Percentiles rank a stretch among this genome's conserved stretches.
phyloP scores from a whole-genome alignment of 2,797 vertebrate species.

The Natrix natrix region DNA sequence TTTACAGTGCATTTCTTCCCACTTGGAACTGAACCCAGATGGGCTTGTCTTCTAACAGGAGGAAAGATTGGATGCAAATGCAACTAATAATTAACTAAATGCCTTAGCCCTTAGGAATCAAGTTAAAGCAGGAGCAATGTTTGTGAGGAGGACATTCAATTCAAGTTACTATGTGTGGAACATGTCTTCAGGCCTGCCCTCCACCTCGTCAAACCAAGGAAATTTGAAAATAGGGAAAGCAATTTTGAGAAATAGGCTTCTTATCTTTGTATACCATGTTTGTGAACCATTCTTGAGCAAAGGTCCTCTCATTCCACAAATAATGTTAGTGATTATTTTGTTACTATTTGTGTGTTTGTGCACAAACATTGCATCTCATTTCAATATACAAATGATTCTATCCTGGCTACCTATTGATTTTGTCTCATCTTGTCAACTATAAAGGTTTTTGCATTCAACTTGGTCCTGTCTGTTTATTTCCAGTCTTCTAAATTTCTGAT shows the following conservation, averaged over 20 bases:
- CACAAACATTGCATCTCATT: no score
- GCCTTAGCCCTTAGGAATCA: background rate
- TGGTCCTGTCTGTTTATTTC: background rate
- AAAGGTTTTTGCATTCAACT: background rate
- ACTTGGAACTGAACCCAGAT: no score
- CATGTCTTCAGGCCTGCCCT: background rate
- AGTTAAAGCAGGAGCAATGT: background rate
- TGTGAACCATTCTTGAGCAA: background rate
- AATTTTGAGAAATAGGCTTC: background rate
- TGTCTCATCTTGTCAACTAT: background rate
- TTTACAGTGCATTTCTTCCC: no score
- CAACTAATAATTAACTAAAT: background rate
- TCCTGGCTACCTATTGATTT: background rate
- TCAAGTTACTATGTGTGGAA: background rate
- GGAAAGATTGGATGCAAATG: background rate
- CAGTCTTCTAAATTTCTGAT: no score
- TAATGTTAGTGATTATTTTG: background rate
- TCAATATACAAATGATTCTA: background rate
- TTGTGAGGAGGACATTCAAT: background rate
- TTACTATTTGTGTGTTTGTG: background rate
- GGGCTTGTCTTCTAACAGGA: no score
- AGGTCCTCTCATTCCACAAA: background rate
- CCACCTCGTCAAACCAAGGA: background rate
- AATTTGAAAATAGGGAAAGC: background rate
- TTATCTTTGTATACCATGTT: background rate